Conservation (phyloP, 2,113 vertebrate genomes). For the Hypanus sabinus region DNA sequence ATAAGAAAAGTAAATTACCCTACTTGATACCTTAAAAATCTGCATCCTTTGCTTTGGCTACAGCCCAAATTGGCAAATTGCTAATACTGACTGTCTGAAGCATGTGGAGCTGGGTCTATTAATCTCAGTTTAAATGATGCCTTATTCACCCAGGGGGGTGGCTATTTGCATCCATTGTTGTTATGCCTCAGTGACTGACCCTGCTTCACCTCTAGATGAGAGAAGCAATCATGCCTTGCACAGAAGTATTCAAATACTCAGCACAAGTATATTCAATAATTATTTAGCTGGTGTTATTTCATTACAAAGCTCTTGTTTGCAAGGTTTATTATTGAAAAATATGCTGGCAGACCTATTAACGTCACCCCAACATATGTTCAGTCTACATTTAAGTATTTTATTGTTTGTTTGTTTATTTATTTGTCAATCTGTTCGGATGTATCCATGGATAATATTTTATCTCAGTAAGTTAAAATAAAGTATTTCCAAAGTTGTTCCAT, state of each 20-base stretch:
- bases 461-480: not conserved
- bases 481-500: not conserved
- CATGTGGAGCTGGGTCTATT: not conserved
- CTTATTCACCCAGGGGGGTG: too few species aligned
- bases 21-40: too few species aligned
- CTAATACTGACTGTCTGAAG: not conserved
- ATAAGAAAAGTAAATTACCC: not conserved
- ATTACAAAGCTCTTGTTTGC: constrained; percentile 6
- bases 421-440: not conserved
- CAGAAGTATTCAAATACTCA: not conserved
- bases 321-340: not conserved
- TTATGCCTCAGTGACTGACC: too few species aligned
- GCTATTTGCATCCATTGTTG: not conserved
- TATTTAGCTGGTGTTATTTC: not conserved
- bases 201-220: not conserved
- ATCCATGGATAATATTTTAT: not conserved
- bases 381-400: not conserved
- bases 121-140: not conserved
- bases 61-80: not conserved
- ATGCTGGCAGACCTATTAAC: not conserved
- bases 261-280: not conserved
- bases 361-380: not conserved
- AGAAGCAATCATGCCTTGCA: not conserved
- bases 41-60: not conserved
- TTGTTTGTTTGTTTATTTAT: not conserved